A percentile compares a stretch with the other conserved stretches of the same genome.
Evolutionary conservation across 1,140 invertebrate species (phyloP).

Genomic region (Trinorchestia longiramus): DNA sequence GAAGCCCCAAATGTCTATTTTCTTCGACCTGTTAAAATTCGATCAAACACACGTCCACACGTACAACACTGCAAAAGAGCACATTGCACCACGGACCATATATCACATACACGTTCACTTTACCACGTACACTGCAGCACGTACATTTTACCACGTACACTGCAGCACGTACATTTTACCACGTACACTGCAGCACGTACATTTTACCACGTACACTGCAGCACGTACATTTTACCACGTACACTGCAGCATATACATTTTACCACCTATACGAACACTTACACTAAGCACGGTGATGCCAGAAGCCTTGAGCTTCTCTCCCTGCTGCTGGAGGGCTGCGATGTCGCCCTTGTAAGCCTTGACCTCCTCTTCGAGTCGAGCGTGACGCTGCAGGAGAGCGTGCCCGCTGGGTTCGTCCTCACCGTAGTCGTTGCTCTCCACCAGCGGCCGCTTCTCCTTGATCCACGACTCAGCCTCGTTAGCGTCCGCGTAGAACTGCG

Average conservation of each 20-base stretch:
- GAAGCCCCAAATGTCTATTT: too few relatives aligned
- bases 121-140: too few relatives aligned
- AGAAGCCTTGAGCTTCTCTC: slow-evolving; percentile 82
- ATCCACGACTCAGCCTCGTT: slow-evolving; percentile 99
- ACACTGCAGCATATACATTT: too few relatives aligned
- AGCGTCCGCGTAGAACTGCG: slow-evolving; percentile 93
- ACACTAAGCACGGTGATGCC: slow-evolving; percentile 83
- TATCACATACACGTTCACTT: too few relatives aligned
- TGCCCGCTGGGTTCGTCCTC: slow-evolving; percentile 90
- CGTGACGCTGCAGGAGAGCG: slow-evolving; percentile 86
- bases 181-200: neutral
- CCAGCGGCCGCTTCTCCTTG: slow-evolving; percentile 90
- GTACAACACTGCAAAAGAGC: too few relatives aligned
- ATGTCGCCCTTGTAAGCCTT: slow-evolving; percentile 92
- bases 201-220: too few relatives aligned
- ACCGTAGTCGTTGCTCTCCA: slow-evolving; percentile 88
- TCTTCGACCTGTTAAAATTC: too few relatives aligned
- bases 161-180: too few relatives aligned
- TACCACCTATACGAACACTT: slow-evolving; percentile 60
- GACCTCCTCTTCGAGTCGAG: slow-evolving; percentile 90
- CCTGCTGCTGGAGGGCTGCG: slow-evolving; percentile 85
- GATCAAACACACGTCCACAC: too few relatives aligned
- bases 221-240: too few relatives aligned
- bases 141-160: too few relatives aligned
- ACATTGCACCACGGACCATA: too few relatives aligned